Base-by-base conservation (phyloP, 2,888 invertebrate genomes). In the Torymus aiolomorphi region DNA sequence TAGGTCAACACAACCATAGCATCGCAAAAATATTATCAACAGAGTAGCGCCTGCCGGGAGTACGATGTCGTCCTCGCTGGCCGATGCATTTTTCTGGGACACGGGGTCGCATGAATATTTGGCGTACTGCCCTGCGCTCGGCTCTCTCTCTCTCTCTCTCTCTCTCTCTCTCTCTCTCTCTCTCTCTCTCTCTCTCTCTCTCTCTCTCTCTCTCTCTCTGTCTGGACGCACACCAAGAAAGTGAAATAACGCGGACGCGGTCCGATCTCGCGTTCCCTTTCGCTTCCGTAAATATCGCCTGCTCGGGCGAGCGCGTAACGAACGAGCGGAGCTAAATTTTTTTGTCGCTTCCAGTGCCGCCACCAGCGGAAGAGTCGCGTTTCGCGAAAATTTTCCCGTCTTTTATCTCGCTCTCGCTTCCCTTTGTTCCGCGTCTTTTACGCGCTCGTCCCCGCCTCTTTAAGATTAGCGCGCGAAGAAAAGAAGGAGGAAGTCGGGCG, bases 21-120 rank as follows among this genome's bases (percentile, higher is more conserved):
- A 31, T n/a, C 69, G 69, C 20, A n/a, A 75, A 74, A 75, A 71
- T 59, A 59, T 71, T 8, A 31, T 31, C 31, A 1, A 31, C 5
- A 31, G 31, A 31, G 8, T 3, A 31, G 2, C 31, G 31, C 51
- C 13, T 18, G 24, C 24, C 14, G 52, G 54, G 11, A n/a, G 42
- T 31, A 5, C 31, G 31, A 5, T 3, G 31, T 31, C 31, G 31
- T 54, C 14, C 52, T 20, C 31, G 59, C 67, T 51, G 54, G 65
- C 66, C 65, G 57, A 14, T 72, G 54, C 76, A 82, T 82, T 77
- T 84, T 78, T 78, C 62, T 69, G 12, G 56, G 62, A 75, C 70
- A 82, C 77, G 78, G 78, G 82, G 66, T 79, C 77, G 78, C 82
- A 86, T 86, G 86, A 87, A 87, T 88, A 88, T 87, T 88, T 88